Base-by-base conservation (phyloP, 2,113 vertebrate genomes). In the Cyprinus carpio region DNA sequence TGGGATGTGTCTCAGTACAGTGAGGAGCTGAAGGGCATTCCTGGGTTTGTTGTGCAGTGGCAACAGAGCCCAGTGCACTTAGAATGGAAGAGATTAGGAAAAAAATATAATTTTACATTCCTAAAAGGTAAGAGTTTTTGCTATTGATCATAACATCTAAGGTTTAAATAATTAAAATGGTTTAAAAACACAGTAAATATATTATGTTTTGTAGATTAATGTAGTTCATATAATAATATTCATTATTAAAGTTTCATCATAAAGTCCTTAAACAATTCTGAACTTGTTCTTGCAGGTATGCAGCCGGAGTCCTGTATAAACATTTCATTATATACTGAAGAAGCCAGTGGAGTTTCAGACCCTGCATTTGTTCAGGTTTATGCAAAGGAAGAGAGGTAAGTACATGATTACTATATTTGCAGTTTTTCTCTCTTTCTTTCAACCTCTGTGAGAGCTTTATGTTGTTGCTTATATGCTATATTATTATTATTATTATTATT, bases 321-420 rank as follows among this genome's bases (percentile, higher is more conserved):
- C 23, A 37, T 95, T 37, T 94, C 89, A 49, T n/a, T 95, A 74
- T 93, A 92, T 54, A 87, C 89, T 88, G 93, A 94, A 84, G 91
- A 89, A 88, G 90, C 79, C 37, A 84, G 88, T 60, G 93, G 93
- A 23, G 87, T 92, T 74, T 93, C 92, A 56, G 62, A 83, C n/a
- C 92, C 92, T 87, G 88, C 92, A 1, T 90, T 92, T 16, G 9
- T 5, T 51, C 80, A 91, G 31, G 62, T 89, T 34, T 93, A 95
- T 88, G 92, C 92, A 71, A 88, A 86, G 90, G 90, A 94, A 81
- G 29, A 87, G 77, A 89, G n/a, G 94, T 95, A 90, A 90, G 84
- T 82, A 84, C 29, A 89, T 25, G 46, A 4, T 43, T 27, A 49
- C 9, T 27, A 49, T 40, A 18, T 69, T 82, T 74, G 27, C 71